Percentiles rank a stretch among this genome's conserved stretches.
phyloP scores from a whole-genome alignment of 2,113 vertebrate genomes.

The Microtus montanus region DNA sequence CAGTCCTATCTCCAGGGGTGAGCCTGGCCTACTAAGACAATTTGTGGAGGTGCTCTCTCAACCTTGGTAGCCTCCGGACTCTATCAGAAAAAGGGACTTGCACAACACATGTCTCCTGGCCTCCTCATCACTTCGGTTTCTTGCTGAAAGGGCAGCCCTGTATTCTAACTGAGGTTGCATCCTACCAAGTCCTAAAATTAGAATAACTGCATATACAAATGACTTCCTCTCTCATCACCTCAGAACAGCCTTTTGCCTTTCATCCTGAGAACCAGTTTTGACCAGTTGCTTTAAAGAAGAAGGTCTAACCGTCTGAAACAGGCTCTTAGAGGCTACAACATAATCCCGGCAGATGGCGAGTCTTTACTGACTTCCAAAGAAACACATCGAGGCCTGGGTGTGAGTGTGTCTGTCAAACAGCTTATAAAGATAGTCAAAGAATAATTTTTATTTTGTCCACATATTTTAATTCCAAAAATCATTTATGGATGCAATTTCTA shows the following conservation, averaged over 20 bases:
- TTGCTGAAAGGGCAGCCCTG: neutral
- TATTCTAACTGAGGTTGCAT: neutral
- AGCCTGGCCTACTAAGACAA: neutral
- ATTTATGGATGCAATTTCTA: neutral
- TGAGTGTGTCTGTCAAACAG: neutral
- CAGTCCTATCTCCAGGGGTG: neutral
- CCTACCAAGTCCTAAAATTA: conserved; percentile 5
- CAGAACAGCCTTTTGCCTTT: neutral
- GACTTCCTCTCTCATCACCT: neutral
- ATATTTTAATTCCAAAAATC: neutral
- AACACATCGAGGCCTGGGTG: neutral
- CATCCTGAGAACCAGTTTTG: neutral
- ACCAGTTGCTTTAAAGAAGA: neutral
- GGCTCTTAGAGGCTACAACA: neutral
- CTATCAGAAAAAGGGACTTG: neutral
- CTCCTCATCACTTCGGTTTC: neutral
- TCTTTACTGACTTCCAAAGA: neutral
- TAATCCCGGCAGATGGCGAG: neutral
- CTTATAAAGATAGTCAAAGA: neutral
- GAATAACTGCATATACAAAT: neutral
- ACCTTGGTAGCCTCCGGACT: neutral
- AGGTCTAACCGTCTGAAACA: neutral
- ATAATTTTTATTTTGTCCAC: neutral
- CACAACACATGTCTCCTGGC: neutral
- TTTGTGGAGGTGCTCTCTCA: neutral